A percentile compares a stretch with the other conserved stretches of the same genome.
Evolutionary conservation across 2,888 invertebrate species (phyloP).

Genomic region (Nowickia ferox): DNA sequence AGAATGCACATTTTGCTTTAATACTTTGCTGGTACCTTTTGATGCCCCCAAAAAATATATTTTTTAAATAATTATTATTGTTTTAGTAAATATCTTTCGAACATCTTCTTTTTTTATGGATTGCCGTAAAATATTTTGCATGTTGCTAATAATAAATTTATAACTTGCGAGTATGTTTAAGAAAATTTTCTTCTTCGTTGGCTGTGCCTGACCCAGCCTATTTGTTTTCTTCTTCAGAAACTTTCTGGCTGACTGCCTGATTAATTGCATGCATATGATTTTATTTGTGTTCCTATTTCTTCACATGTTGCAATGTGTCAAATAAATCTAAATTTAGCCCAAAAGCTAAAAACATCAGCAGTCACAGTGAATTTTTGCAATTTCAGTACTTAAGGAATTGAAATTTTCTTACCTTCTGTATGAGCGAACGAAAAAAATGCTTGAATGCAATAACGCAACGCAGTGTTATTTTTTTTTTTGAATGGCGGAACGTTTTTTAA

Average conservation of each 20-base stretch:
- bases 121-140: no score
- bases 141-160: no score
- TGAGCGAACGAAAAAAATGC: constrained; percentile 16
- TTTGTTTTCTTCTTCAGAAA: constrained; percentile 1
- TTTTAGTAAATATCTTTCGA: no score
- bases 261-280: constrained; percentile 44
- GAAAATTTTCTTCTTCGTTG: not conserved
- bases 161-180: not conserved
- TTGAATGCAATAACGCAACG: constrained; percentile 63
- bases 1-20: no score
- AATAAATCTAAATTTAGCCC: constrained; percentile 58
- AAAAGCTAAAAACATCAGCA: constrained; percentile 26
- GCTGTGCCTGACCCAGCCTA: not conserved
- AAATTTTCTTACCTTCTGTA: not conserved
- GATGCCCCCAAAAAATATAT: no score
- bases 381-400: not conserved
- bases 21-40: no score
- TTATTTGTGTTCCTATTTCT: constrained; percentile 12
- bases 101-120: no score
- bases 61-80: no score
- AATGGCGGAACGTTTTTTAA: constrained; percentile 6
- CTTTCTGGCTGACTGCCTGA: constrained; percentile 40
- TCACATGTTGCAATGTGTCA: constrained; percentile 35
- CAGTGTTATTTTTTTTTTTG: constrained; percentile 31
- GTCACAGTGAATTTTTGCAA: constrained; percentile 6